Evolutionary conservation across 2,888 invertebrate genomes (phyloP).

Genomic region (Patella depressa): DNA sequence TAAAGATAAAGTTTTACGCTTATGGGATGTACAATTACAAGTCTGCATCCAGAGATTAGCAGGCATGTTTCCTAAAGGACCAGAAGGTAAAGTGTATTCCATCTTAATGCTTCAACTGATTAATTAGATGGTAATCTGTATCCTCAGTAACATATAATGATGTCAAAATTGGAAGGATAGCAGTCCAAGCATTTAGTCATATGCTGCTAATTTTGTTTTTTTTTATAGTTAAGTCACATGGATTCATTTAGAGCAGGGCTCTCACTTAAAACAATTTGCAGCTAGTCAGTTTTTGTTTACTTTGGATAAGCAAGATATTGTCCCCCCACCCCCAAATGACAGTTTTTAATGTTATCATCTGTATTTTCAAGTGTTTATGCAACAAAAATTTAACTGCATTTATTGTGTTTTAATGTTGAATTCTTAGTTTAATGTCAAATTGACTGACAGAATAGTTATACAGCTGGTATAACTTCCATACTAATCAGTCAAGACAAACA

Average conservation of each 20-base stretch:
- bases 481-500: too few relatives aligned
- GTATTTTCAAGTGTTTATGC: too few relatives aligned
- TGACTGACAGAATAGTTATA: too few relatives aligned
- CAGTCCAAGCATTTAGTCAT: neutral
- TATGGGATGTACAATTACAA: conserved; percentile 72
- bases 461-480: too few relatives aligned
- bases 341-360: too few relatives aligned
- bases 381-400: neutral
- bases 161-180: neutral
- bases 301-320: neutral
- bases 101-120: neutral
- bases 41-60: conserved; percentile 71
- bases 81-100: conserved; percentile 61
- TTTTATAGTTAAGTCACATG: neutral
- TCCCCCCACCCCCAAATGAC: too few relatives aligned
- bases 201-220: neutral
- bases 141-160: neutral
- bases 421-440: too few relatives aligned
- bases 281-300: too few relatives aligned
- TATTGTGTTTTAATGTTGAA: too few relatives aligned
- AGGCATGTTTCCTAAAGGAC: conserved; percentile 71
- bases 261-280: too few relatives aligned
- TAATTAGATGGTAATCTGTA: neutral
- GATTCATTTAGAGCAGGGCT: too few relatives aligned
- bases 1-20: conserved; percentile 70